Evolutionary conservation across 37 sponge, comb jelly and placozoan genomes (phyloP), one percentile per base, ranked within the genome.

Genomic region (Hexactinellida sp.): DNA sequence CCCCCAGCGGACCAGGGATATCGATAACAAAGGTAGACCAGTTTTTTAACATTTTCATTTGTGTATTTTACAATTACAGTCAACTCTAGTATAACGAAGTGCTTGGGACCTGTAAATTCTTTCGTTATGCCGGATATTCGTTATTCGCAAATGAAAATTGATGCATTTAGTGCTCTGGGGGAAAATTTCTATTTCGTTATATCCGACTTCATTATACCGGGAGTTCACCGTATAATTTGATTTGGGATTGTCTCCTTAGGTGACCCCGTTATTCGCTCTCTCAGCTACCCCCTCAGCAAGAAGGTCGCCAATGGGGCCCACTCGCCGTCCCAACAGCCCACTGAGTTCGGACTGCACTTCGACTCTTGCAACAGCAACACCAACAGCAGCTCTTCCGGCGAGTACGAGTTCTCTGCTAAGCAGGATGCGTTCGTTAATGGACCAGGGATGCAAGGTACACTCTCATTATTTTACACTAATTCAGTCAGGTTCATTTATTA

Each of bases 401-500:
- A 63, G 76, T 63, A 63, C 30, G 76, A 63, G 28, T 10, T 63
- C 76, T 25, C 76, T 16, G 47, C 10, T 10, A 63, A n/a, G 30
- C 76, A 63, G 76, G 76, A 63, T 28, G 5, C 21, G 13, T 63
- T n/a, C 13, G 76, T 63, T 25, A 25, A n/a, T 76, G 86, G 86
- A 7, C 38, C 85, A 0, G 92, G 90, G 54, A 92, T 92, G 92
- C 87, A 88, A 90, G 92, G 92, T 92, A 16, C 38, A 39, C 38
- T 24, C 19, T 7, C 86, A 55, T 84, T 24, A 36, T 7, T 88
- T 1, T 87, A 3, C 21, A 63, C 25, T 21, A 21, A 3, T 63
- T 41, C 47, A 5, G 47, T 41, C 10, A 16, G 5, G 13, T 41
- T 5, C 5, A 41, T 16, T 41, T 41, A 41, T 41, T 41, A 41